Evolutionary conservation across 2,113 vertebrate species (phyloP), one percentile per base, ranked within the genome.

Genomic region (Gymnarchus niloticus): DNA sequence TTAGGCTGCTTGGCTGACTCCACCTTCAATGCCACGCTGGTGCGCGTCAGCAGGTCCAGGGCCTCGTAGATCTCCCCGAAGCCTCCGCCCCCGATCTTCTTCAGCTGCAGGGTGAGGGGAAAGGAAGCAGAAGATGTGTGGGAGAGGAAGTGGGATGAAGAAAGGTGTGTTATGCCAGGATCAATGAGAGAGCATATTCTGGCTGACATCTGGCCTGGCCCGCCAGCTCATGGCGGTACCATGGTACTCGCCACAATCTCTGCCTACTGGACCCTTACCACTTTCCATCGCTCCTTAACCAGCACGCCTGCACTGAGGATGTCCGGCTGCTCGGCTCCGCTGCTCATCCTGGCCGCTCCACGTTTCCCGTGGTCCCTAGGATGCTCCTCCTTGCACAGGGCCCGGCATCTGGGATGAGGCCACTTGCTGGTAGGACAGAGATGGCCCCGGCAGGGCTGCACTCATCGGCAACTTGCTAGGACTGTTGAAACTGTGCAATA

Each of bases 51-150:
- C 88, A 98, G 93, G 92, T 99, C 98, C 94, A 98, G 94, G 0
- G 98, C 97, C 91, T 99, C 98, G 3, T 99, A 99, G 93, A 99
- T 99, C 92, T 99, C 98, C 80, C 98, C 98, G 85, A 99, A 99
- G 87, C 98, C 98, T 6, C 98, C 98, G 0, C 98, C 98, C 6
- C 98, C 98, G 3, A 99, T 99, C 93, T 99, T 99, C 94, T 99
- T 99, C 88, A 99, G 93, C 98, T 99, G 88, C 57, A 33, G 19
- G 44, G 23, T 7, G n/a, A 23, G 80, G 48, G 19, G 48, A 12
- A 52, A 8, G 28, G 1, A 12, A 41, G 37, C 9, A n/a, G 52
- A 54, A 65, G 25, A 3, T 19, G 3, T 7, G 3, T 48, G 48
- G 48, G 28, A 54, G 44, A 6, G 48, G 2, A 28, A 23, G 77